Evolutionary conservation across 1,140 invertebrate species (phyloP).

Genomic region (Lutraria rhynchaena): DNA sequence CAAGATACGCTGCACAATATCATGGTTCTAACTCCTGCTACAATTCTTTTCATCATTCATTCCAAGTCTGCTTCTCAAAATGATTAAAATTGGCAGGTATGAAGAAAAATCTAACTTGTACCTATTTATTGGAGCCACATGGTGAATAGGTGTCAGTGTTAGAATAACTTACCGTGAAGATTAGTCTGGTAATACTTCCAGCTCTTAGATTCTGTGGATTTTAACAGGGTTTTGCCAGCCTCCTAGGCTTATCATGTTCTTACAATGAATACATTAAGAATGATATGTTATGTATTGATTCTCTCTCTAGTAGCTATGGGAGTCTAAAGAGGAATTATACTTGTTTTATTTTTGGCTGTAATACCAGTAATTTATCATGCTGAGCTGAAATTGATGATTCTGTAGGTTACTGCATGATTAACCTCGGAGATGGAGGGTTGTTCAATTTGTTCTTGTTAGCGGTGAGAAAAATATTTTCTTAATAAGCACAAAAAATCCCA

Average conservation of each 20-base stretch:
- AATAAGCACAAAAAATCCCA: too few relatives aligned
- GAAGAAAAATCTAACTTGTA: slow-evolving; percentile 1
- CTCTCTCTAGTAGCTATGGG: slow-evolving; percentile 10
- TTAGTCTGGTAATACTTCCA: slow-evolving; percentile 1
- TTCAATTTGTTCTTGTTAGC: too few relatives aligned
- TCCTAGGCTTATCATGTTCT: slow-evolving; percentile 23
- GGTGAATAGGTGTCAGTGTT: slow-evolving; percentile 17
- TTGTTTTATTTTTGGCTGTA: too few relatives aligned
- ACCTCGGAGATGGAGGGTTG: too few relatives aligned
- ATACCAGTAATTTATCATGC: too few relatives aligned
- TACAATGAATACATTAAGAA: slow-evolving; percentile 28
- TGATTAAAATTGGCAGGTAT: slow-evolving; percentile 42
- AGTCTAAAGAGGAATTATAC: too few relatives aligned
- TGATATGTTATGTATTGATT: slow-evolving; percentile 36
- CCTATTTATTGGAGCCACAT: slow-evolving; percentile 39
- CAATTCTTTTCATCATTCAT: slow-evolving; percentile 40
- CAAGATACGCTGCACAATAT: too few relatives aligned
- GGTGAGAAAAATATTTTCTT: too few relatives aligned
- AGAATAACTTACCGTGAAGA: slow-evolving; percentile 27
- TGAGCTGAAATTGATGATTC: slow-evolving; percentile 12
- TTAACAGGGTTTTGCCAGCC: slow-evolving; percentile 22
- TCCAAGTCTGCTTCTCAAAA: slow-evolving; percentile 34
- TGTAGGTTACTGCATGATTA: neutral
- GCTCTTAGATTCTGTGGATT: slow-evolving; percentile 7
- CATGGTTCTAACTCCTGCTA: slow-evolving; percentile 19